Conservation (phyloP, 2,888 invertebrate species). For the Ischnus inquisitorius region DNA sequence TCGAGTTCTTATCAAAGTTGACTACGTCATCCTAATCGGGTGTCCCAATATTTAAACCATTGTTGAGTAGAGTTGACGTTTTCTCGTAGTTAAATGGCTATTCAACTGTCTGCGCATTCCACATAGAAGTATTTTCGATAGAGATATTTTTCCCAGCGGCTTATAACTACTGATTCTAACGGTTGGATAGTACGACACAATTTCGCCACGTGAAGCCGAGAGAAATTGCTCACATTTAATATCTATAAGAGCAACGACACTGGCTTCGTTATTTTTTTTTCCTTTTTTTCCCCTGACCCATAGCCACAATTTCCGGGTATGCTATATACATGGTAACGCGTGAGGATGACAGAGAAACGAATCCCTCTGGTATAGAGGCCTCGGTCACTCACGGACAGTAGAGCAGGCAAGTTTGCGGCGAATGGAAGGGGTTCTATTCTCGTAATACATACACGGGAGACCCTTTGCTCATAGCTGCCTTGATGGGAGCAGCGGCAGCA, state of each 20-base stretch:
- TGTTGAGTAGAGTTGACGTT: no score
- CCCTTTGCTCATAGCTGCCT: constrained; percentile 61
- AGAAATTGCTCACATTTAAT: constrained; percentile 15
- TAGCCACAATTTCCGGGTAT: constrained; percentile 61
- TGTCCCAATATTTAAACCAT: no score
- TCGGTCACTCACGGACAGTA: constrained; percentile 55
- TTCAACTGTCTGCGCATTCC: no score
- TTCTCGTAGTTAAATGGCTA: no score
- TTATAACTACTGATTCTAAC: no score
- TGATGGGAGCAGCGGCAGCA: constrained; percentile 67
- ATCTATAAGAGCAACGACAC: not conserved
- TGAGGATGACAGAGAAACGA: constrained; percentile 39
- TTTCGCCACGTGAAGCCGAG: not conserved
- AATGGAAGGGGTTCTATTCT: constrained; percentile 50
- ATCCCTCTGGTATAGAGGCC: constrained; percentile 58
- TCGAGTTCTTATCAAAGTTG: no score
- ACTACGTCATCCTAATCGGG: no score
- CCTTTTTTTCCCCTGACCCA: constrained; percentile 50
- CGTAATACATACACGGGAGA: constrained; percentile 45
- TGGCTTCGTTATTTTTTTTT: constrained; percentile 7
- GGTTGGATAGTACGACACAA: not conserved
- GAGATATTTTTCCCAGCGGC: no score
- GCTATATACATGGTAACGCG: constrained; percentile 3
- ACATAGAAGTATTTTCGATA: no score
- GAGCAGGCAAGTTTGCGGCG: constrained; percentile 42